Base-by-base conservation (phyloP, 2,888 invertebrate genomes). In the Sphinx pinastri region DNA sequence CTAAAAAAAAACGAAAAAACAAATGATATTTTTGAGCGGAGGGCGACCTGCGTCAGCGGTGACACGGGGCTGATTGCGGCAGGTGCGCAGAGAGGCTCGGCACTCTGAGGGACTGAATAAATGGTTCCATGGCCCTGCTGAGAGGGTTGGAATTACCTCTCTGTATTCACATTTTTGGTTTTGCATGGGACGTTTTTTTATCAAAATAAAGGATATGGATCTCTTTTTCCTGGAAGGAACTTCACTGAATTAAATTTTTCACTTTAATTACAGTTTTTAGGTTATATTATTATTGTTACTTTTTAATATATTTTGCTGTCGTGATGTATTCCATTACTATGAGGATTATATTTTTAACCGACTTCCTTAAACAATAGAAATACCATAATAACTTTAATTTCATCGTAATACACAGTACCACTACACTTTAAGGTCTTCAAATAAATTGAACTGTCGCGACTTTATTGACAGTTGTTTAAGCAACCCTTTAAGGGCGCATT, bases 51-150 rank as follows among this genome's bases (percentile, higher is more conserved):
- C 78, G 75, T 85, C 85, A 85, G 76, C 66, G 70, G 75, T 84
- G 85, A 85, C 81, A 80, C 60, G 72, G 77, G 84, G 72, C 80
- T 83, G 84, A 84, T 85, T 83, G 78, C 84, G 78, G 74, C 85
- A 81, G 81, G 81, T 81, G 71, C 68, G 71, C 38, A 16, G 63
- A 63, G 60, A 68, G 54, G 55, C 10, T 10, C 55, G 58, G 60
- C 55, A 63, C 71, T 47, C 55, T 55, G 57, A 57, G 67, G 67
- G 58, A 45, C 52, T 63, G 55, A 55, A 70, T 70, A 70, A 68
- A 70, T 68, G 70, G 52, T 67, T 59, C 59, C 67, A 58, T n/a
- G 38, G 63, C 54, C 63, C n/a, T 63, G 25, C 45, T 16, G 59
- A 69, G 60, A 45, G 69, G 69, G 69, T 63, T 69, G 45, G 19